A percentile compares a stretch with the other conserved stretches of the same genome.
phyloP scores from a whole-genome alignment of 2,888 invertebrate species.

The Neocrepidodera transversa region DNA sequence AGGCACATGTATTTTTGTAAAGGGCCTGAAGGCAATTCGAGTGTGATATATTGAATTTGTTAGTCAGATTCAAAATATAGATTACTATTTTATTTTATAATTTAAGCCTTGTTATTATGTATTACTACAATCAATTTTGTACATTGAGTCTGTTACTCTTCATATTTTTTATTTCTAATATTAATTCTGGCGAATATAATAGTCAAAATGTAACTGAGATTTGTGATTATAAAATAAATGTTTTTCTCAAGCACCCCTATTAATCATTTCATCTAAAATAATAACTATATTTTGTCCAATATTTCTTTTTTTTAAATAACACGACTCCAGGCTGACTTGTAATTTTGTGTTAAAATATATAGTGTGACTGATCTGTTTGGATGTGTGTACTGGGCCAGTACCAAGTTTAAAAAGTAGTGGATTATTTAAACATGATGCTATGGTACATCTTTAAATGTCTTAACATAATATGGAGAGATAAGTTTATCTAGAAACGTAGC shows the following conservation, averaged over 20 bases:
- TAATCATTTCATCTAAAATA: not conserved
- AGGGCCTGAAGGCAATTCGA: constrained; percentile 57
- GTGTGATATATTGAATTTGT: constrained; percentile 60
- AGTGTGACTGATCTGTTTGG: no score
- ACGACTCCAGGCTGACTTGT: no score
- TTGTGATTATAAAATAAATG: constrained; percentile 39
- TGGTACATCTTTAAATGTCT: no score
- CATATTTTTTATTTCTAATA: constrained; percentile 34
- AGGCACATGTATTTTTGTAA: constrained; percentile 61
- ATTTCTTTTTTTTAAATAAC: no score
- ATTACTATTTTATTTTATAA: constrained; percentile 34
- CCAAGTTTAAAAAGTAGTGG: no score
- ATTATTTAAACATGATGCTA: no score
- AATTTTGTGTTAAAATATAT: no score
- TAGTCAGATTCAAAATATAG: constrained; percentile 41
- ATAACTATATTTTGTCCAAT: no score
- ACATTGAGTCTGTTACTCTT: constrained; percentile 34
- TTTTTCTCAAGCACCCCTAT: constrained; percentile 18
- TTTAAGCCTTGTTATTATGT: constrained; percentile 37
- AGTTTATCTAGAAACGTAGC: no score
- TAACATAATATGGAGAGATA: no score
- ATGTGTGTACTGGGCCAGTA: no score
- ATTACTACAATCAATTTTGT: constrained; percentile 30
- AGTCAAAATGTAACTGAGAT: constrained; percentile 33
- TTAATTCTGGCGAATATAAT: constrained; percentile 35